Conservation (phyloP, 2,888 invertebrate species). For the Parnassius glacialis region DNA sequence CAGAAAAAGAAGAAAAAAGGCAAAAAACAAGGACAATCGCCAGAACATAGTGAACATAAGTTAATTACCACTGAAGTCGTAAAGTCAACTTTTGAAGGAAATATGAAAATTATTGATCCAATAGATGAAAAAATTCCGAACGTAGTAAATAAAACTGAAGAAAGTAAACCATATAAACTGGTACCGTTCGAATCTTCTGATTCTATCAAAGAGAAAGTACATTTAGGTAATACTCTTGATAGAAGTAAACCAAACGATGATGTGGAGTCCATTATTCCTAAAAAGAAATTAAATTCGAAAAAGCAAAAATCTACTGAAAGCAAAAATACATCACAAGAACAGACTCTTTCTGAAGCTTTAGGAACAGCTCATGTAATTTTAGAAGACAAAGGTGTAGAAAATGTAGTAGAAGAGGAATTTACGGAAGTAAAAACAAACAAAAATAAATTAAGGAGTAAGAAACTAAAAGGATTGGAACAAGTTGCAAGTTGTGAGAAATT, state of each 20-base stretch:
- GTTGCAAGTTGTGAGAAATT: constrained; percentile 43
- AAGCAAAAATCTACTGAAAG: constrained; percentile 20
- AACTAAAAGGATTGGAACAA: constrained; percentile 53
- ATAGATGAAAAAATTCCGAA: constrained; percentile 37
- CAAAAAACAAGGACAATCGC: constrained; percentile 44
- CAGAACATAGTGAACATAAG: constrained; percentile 31
- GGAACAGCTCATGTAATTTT: neutral
- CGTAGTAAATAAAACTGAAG: constrained; percentile 41
- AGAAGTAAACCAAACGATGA: neutral
- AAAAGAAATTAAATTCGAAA: constrained; percentile 33
- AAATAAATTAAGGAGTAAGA: constrained; percentile 57
- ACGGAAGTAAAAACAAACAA: constrained; percentile 43
- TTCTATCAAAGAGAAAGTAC: neutral
- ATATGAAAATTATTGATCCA: constrained; percentile 35
- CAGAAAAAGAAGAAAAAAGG: constrained; percentile 52
- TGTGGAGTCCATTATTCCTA: constrained; percentile 26
- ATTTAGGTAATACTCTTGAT: neutral
- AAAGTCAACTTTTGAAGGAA: constrained; percentile 33
- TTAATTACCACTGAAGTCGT: constrained; percentile 35
- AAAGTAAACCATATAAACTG: constrained; percentile 10
- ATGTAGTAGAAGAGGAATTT: constrained; percentile 10
- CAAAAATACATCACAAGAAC: constrained; percentile 1
- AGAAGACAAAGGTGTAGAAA: constrained; percentile 11
- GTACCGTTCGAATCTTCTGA: constrained; percentile 3
- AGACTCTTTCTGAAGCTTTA: neutral